phyloP scores from a whole-genome alignment of 2,113 vertebrate species.

The Heterochromis multidens region DNA sequence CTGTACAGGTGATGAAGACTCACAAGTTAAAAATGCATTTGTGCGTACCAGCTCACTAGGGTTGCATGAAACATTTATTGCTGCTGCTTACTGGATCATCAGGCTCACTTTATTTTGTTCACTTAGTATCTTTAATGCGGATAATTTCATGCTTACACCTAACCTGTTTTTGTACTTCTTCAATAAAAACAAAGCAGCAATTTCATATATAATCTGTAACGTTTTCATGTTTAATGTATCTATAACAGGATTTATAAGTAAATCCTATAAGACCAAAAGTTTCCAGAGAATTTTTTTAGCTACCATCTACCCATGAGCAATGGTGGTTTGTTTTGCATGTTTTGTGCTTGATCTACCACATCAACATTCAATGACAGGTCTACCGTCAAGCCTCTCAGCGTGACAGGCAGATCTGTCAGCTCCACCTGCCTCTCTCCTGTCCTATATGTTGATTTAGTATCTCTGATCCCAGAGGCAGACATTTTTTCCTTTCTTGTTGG shows the following conservation, averaged over 20 bases:
- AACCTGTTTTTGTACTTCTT: not conserved
- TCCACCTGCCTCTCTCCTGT: constrained; percentile 43
- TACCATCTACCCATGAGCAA: not conserved
- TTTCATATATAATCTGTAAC: not conserved
- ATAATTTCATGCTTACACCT: not conserved
- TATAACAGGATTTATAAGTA: not conserved
- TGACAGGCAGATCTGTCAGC: constrained; percentile 44
- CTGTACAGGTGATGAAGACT: not conserved
- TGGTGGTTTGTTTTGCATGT: constrained; percentile 9
- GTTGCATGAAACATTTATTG: not conserved
- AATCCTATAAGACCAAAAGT: not conserved
- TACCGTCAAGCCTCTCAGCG: constrained; percentile 13
- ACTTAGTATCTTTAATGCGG: no score
- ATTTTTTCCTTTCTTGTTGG: constrained; percentile 33
- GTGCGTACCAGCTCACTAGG: not conserved
- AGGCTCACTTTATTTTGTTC: not conserved
- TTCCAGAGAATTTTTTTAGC: not conserved
- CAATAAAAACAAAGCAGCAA: not conserved
- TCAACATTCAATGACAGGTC: constrained; percentile 33
- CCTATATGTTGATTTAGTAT: constrained; percentile 38
- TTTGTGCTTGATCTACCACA: constrained; percentile 42
- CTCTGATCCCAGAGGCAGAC: constrained; percentile 18
- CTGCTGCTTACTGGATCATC: not conserved
- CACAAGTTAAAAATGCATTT: not conserved
- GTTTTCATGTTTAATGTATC: not conserved